Evolutionary conservation across 1,140 invertebrate species (phyloP), one percentile per base, ranked within the genome.

Genomic region (Drosophila hydei): DNA sequence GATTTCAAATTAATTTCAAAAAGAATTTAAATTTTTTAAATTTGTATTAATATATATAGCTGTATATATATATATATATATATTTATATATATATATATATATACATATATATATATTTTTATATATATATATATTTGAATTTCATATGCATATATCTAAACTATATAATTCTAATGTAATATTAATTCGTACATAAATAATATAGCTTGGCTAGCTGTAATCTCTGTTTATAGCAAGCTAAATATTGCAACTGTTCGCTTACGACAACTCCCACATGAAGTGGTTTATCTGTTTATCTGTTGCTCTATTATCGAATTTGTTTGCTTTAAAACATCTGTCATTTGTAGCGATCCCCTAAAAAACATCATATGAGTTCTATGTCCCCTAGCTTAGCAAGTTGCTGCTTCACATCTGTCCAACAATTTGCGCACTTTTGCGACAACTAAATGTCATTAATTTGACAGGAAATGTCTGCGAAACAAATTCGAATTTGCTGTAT

Each of bases 381-480:
- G 25, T 51, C 47, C 64, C 56, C 55, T 33, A n/a, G 11, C 14
- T 11, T 18, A 23, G 40, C 6, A 11, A n/a, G 45, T 25, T 30
- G 2, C 14, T 47, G 59, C 33, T 18, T 6, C 18, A 55, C 67
- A 50, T 55, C 59, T 70, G 67, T 62, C 43, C 59, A 23, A 64
- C 68, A 71, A 72, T 75, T 75, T 76, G 64, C 72, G 64, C 72
- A 83, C 58, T 77, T 81, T 81, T 45, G 36, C 77, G 79, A 81
- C 72, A 33, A 79, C 76, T 85, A 77, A 84, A 70, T 85, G 79
- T 85, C 79, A 85, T 72, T 84, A 84, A 84, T 79, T 84, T 84
- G 79, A 84, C 80, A 84, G n/a, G 48, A 79, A 85, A 47, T 85
- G 79, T 85, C 79, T 85, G 60, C 72, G 54, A 58, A 36, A 61